Base-by-base conservation (phyloP, 2,888 invertebrate species). In the Diplolepis rosae region DNA sequence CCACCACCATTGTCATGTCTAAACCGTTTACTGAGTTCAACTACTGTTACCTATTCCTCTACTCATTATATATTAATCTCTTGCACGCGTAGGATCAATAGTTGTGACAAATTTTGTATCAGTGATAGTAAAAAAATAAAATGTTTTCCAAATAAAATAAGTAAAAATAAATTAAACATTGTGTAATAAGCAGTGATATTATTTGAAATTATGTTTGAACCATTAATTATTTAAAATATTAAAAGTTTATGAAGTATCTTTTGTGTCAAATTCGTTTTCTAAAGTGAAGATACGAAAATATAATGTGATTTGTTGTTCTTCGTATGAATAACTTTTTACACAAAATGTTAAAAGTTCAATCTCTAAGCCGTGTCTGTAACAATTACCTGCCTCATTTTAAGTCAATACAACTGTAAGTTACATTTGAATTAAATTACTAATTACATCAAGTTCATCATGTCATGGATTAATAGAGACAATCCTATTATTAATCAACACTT, bases 391-490 rank as follows among this genome's bases (percentile, higher is more conserved):
- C 27, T 35, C 39, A n/a, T n/a, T 22, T 61, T 39, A 61, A 39
- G 27, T n/a, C n/a, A 61, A 22, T 39, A 24, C 39, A 61, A 39
- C 9, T 61, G 61, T 61, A 61, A 61, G 61, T 61, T 61, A 22
- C 22, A 27, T 13, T 39, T 61, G 3, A 61, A 61, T 24, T 61
- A 35, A 61, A 61, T 61, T 61, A 61, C 39, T n/a, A 24, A 61
- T 61, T 39, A 24, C 35, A 61, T 42, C 24, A 61, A 35, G 61
- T 39, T n/a, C 24, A 24, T 39, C 39, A 22, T 48, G 9, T 48
- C 22, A 48, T 18, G n/a, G n/a, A n/a, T 48, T 4, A 22, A 3
- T 32, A 9, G 11, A 11, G 45, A 3, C 22, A 61, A 61, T 42
- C 39, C 35, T 61, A 61, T 61, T 42, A 61, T 24, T 11, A 32